Base-by-base conservation (phyloP, 2,888 invertebrate species). In the Noctua janthina region DNA sequence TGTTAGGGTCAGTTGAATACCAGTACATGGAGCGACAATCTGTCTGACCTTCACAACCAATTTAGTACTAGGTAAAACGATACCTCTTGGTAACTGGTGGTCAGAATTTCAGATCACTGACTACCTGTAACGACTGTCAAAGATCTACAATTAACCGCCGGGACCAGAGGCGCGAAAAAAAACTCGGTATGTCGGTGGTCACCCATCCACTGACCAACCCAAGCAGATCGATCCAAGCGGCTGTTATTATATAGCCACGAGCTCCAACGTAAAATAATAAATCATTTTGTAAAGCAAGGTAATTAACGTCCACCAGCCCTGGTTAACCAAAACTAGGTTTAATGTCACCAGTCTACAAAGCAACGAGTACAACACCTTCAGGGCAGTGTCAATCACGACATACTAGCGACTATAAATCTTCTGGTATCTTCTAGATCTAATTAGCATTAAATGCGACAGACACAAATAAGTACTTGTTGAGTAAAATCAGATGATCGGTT, bases 361-460 rank as follows among this genome's bases (percentile, higher is more conserved):
- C 69, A 75, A 88, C 15, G 17, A 66, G 54, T n/a, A 66, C 29
- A 80, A 86, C 84, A 83, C 76, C 87, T 82, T 85, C 88, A 90
- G 93, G 91, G 92, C 91, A 91, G 92, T 89, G 92, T 92, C 92
- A 93, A 92, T 92, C 93, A 92, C 92, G 92, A 93, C 80, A 62
- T 79, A 82, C 78, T 68, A 51, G 74, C 62, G n/a, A 49, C 84
- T 69, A 88, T 89, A 90, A 89, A 88, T 90, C 83, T 73, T 80
- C 54, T 20, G 46, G n/a, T 89, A 90, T 90, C 90, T 76, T 74
- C 71, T 23, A 35, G 69, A 90, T 90, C 89, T 81, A 83, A 88
- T 83, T 88, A 85, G 81, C 81, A 82, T 81, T 88, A 80, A 90
- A 89, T 83, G 79, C 76, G 83, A 76, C 74, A 67, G 51, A 39